Evolutionary conservation across 2,888 invertebrate species (phyloP).

Genomic region (Gryllus longicercus): DNA sequence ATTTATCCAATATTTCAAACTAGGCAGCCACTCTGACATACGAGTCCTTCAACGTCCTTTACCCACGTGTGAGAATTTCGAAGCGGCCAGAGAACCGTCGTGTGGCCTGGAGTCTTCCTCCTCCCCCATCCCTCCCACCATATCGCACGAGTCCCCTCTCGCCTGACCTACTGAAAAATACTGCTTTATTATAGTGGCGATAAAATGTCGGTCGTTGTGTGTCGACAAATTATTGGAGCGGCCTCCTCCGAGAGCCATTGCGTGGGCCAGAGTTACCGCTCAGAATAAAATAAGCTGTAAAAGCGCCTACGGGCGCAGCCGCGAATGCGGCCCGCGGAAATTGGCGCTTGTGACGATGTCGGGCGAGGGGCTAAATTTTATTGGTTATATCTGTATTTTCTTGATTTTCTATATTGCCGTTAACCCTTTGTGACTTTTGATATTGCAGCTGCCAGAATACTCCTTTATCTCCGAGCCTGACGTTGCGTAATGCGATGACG

Average conservation of each 20-base stretch:
- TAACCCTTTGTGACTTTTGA: background rate
- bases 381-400: background rate
- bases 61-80: too few relatives aligned
- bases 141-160: background rate
- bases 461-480: background rate
- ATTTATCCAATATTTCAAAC: too few relatives aligned
- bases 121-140: too few relatives aligned
- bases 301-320: background rate
- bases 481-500: background rate
- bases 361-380: background rate
- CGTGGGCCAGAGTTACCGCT: background rate
- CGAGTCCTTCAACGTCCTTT: too few relatives aligned
- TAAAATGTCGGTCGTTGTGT: constrained; percentile 1
- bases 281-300: background rate
- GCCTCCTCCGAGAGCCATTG: background rate
- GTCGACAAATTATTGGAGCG: constrained; percentile 3
- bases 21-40: too few relatives aligned
- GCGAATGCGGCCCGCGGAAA: too few relatives aligned
- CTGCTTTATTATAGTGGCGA: background rate
- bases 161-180: constrained; percentile 1
- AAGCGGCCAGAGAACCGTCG: too few relatives aligned
- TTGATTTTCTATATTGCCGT: background rate
- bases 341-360: too few relatives aligned
- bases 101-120: too few relatives aligned
- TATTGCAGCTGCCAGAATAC: background rate